Conservation (phyloP, 2,888 invertebrate species). For the Ephialtes manifestator region DNA sequence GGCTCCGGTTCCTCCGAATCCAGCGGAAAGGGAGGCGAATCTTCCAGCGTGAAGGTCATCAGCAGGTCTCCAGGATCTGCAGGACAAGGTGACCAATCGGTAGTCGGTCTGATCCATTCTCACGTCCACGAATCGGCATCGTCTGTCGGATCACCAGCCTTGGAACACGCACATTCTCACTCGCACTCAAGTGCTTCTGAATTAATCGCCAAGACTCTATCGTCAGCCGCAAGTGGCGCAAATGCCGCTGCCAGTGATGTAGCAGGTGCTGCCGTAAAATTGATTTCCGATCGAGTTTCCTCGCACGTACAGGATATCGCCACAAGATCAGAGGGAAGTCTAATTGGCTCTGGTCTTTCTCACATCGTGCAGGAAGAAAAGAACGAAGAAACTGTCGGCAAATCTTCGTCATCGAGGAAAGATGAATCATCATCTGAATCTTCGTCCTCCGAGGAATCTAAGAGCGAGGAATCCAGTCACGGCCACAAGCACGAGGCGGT, state of each 20-base stretch:
- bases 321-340: neutral
- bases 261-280: neutral
- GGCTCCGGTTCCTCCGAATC: neutral
- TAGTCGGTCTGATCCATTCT: neutral
- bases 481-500: neutral
- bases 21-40: neutral
- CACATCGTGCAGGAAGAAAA: neutral
- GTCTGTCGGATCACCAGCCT: neutral
- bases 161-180: neutral
- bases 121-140: neutral
- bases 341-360: too few species aligned
- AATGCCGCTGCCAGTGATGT: neutral
- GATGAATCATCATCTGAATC: neutral
- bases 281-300: neutral
- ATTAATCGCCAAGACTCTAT: neutral
- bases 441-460: neutral
- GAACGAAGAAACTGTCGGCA: neutral
- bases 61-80: constrained; percentile 9
- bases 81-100: too few species aligned
- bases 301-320: neutral
- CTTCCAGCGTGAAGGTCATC: neutral
- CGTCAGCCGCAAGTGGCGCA: neutral
- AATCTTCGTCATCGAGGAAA: neutral
- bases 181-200: neutral
- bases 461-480: neutral